phyloP scores from a whole-genome alignment of 2,888 invertebrate species.

The Papilio protenor region DNA sequence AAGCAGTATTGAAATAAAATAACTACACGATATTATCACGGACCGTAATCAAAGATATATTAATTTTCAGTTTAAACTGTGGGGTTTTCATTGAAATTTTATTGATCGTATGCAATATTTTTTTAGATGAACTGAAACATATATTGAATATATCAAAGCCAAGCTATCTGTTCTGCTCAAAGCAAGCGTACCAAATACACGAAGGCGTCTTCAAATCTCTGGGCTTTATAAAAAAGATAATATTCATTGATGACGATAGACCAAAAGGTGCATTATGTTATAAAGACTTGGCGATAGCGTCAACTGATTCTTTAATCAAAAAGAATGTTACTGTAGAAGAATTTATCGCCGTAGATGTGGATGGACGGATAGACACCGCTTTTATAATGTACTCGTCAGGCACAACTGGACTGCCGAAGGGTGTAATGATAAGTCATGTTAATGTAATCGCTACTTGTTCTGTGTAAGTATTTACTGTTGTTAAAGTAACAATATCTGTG shows the following conservation, averaged over 20 bases:
- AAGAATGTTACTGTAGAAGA: constrained; percentile 43
- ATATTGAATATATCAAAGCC: constrained; percentile 49
- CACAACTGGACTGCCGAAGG: constrained; percentile 57
- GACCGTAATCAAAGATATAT: too few relatives aligned
- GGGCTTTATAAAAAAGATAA: constrained; percentile 46
- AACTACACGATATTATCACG: too few relatives aligned
- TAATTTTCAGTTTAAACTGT: too few relatives aligned
- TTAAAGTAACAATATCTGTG: not conserved
- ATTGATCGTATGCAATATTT: not conserved
- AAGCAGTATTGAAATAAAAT: too few relatives aligned
- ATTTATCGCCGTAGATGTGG: constrained; percentile 49
- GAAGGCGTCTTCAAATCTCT: constrained; percentile 40
- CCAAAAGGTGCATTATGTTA: constrained; percentile 40
- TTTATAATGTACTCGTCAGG: constrained; percentile 57
- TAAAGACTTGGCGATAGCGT: constrained; percentile 43
- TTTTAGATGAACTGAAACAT: constrained; percentile 51
- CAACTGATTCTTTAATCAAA: constrained; percentile 6
- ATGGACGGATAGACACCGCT: constrained; percentile 48
- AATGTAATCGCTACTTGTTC: constrained; percentile 41
- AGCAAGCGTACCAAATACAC: constrained; percentile 42
- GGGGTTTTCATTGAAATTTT: too few relatives aligned
- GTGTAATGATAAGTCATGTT: constrained; percentile 55
- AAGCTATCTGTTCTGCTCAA: constrained; percentile 47
- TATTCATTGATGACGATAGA: constrained; percentile 47
- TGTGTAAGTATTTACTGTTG: constrained; percentile 31